phyloP scores from a whole-genome alignment of 2,888 invertebrate species.

The Dione juno region DNA sequence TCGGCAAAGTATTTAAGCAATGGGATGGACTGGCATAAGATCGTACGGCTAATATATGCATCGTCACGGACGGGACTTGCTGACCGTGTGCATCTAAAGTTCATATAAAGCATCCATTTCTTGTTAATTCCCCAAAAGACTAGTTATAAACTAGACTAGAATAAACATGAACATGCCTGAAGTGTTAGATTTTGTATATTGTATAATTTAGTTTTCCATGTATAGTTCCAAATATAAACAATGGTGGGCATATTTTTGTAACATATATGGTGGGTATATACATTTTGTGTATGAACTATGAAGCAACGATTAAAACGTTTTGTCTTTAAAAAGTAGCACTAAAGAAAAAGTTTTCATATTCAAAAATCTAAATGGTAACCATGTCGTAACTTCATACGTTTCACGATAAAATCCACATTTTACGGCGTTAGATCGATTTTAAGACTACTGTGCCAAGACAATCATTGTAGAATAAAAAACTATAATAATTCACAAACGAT shows the following conservation, averaged over 20 bases:
- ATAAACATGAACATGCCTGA: conserved; percentile 16
- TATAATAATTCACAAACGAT: neutral
- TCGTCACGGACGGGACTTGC: conserved; percentile 65
- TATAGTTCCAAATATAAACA: no score
- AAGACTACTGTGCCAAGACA: neutral
- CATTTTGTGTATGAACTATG: no score
- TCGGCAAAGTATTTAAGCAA: conserved; percentile 18
- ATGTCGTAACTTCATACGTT: no score
- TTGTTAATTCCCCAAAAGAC: conserved; percentile 12
- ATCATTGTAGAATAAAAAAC: neutral
- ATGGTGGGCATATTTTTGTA: no score
- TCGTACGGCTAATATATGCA: conserved; percentile 63
- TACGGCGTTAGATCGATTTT: neutral
- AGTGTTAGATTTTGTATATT: neutral
- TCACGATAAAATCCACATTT: no score
- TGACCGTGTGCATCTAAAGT: conserved; percentile 57
- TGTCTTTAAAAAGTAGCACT: no score
- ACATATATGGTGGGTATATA: no score
- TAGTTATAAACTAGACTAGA: neutral
- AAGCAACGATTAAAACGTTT: no score
- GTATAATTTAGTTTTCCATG: no score
- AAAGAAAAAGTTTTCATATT: no score
- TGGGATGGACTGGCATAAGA: conserved; percentile 29
- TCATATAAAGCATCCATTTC: conserved; percentile 16
- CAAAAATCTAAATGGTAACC: no score